Base-by-base conservation (phyloP, 2,113 vertebrate genomes). In the Typhlomys cinereus region DNA sequence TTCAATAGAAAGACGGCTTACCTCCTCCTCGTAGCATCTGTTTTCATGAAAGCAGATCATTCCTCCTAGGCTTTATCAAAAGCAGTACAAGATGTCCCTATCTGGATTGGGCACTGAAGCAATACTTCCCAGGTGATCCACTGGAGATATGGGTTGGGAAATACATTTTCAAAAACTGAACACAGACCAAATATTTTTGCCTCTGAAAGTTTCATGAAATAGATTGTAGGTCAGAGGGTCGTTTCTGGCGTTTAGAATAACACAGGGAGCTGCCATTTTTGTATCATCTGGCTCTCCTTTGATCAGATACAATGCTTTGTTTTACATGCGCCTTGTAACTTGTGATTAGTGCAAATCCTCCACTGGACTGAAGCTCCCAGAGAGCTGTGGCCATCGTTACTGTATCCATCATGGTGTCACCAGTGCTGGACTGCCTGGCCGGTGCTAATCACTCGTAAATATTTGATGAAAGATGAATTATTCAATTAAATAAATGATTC, bases 401-500 rank as follows among this genome's bases (percentile, higher is more conserved):
- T 39, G 3, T 25, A 57, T 75, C 71, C 66, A 34, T 93, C 61
- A 66, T 52, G 17, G 4, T 70, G 18, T 69, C 36, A 62, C 57
- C 34, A 64, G 23, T 4, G 2, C 48, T 21, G 57, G 31, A 41
- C 70, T 13, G 5, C 52, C 76, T 34, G 46, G 50, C n/a, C 50
- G 52, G 3, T 71, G 31, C 48, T 75, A 89, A 84, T 59, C 25
- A 62, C 31, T 80, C 52, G 69, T 71, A 82, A 93, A 70, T 89
- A 75, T 36, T 83, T 48, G 20, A 89, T 74, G 44, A 88, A 79
- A 75, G 71, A 44, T 87, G 44, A 90, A 80, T 64, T 50, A 86
- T 74, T 89, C 75, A 69, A 36, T 73, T 81, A 78, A 76, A 85
- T 82, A 50, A 85, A 74, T 76, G 50, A 84, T 83, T 83, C 64